These are phyloP conservation scores for Odiellus spinosus DNA, from an alignment of 2,888 invertebrate species.

Conservation along the genomic window DNA sequence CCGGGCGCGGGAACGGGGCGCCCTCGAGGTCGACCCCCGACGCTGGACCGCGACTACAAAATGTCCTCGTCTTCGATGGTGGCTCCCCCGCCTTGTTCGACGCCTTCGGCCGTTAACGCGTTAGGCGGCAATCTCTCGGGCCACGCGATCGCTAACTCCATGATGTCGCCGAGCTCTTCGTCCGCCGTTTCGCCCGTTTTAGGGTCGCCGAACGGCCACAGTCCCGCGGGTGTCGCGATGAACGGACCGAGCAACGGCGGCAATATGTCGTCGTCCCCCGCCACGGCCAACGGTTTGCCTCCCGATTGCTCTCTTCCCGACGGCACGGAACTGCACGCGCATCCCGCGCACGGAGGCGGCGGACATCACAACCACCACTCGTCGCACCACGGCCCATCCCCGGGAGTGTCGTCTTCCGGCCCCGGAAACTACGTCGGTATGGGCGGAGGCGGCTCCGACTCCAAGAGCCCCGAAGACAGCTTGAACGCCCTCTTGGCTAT, in stretches of 20 bases:
- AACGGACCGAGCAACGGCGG: slow-evolving; percentile 12
- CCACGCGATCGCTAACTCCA: slow-evolving; percentile 1
- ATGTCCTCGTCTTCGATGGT: background rate
- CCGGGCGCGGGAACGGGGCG: slow-evolving; percentile 11
- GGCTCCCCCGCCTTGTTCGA: slow-evolving; percentile 8
- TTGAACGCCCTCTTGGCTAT: slow-evolving; percentile 18
- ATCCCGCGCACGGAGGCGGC: slow-evolving; percentile 7
- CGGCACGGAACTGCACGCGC: too few species aligned
- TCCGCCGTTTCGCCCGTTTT: slow-evolving; percentile 8
- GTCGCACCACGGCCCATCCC: slow-evolving; percentile 3
- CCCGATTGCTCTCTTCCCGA: too few species aligned
- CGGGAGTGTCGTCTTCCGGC: slow-evolving; percentile 9
- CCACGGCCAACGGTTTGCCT: too few species aligned
- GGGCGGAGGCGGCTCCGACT: slow-evolving; percentile 6
- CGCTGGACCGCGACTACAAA: background rate
- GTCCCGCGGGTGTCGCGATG: slow-evolving; percentile 10
- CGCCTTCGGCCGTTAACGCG: slow-evolving; percentile 12
- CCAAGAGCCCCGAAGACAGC: slow-evolving; percentile 16
- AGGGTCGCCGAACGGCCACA: slow-evolving; percentile 15
- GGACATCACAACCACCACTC: slow-evolving; percentile 10
- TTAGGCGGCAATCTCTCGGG: slow-evolving; percentile 8
- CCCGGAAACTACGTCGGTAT: slow-evolving; percentile 5
- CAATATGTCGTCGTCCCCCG: slow-evolving; percentile 4
- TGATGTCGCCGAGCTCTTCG: slow-evolving; percentile 5
- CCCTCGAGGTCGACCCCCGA: slow-evolving; percentile 18